A percentile compares a stretch with the other conserved stretches of the same genome.
Conservation (phyloP, 1,140 invertebrate species). For the Popillia japonica region DNA sequence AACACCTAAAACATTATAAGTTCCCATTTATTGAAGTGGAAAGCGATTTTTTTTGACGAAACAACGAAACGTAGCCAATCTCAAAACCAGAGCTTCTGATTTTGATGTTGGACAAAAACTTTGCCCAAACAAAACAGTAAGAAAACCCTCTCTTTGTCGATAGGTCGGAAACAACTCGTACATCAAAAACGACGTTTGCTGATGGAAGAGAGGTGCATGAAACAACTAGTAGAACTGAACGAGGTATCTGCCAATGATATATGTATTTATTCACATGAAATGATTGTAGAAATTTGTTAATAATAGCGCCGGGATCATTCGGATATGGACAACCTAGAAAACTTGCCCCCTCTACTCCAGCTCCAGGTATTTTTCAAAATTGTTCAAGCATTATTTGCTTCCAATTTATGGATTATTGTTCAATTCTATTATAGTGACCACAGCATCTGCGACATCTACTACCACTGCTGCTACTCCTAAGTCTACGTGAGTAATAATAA, state of each 20-base stretch:
- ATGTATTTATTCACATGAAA: not conserved
- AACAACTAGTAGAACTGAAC: not conserved
- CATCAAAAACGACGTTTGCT: not conserved
- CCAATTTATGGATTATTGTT: not conserved
- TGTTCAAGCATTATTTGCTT: not conserved
- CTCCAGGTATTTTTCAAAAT: not conserved
- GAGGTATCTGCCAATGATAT: not conserved
- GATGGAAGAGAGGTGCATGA: not conserved
- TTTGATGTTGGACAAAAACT: no score
- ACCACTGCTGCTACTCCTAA: not conserved
- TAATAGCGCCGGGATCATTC: not conserved
- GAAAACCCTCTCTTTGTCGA: no score
- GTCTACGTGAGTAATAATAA: not conserved
- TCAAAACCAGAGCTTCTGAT: no score
- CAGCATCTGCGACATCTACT: not conserved
- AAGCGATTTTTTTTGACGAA: no score
- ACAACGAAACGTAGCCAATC: no score
- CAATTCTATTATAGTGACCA: not conserved
- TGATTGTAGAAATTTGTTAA: not conserved
- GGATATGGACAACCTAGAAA: not conserved
- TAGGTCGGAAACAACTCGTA: not conserved
- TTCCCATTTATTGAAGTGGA: no score
- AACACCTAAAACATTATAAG: no score
- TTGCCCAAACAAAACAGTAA: no score
- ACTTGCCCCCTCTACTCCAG: not conserved